Conservation (phyloP, 1,140 invertebrate species). For the Rhagoletis pomonella region DNA sequence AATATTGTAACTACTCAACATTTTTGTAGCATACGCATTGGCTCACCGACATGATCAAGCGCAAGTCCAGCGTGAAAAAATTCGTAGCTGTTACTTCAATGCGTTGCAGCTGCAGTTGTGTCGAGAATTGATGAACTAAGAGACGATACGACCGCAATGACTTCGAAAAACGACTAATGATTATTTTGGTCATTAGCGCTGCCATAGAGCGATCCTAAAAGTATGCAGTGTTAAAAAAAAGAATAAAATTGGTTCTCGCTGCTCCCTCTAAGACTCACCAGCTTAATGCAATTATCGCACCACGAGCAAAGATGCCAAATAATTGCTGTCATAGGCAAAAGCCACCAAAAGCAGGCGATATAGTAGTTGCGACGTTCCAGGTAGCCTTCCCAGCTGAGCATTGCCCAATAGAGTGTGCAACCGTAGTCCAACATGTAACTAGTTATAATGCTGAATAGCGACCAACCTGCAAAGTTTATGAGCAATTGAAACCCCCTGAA, state of each 20-base stretch:
- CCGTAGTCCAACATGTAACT: slow-evolving; percentile 55
- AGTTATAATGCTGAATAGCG: slow-evolving; percentile 44
- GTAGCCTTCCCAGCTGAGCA: slow-evolving; percentile 51
- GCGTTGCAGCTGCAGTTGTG: neutral
- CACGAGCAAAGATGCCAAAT: neutral
- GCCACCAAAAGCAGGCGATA: neutral
- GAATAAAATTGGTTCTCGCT: too few species aligned
- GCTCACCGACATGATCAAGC: slow-evolving; percentile 44
- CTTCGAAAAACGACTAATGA: neutral
- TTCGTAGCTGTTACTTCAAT: neutral
- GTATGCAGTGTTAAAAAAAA: neutral
- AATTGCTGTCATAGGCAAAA: neutral
- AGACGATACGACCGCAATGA: neutral
- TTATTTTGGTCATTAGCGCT: neutral
- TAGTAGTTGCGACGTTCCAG: neutral
- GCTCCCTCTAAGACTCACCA: neutral
- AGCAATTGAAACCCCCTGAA: neutral
- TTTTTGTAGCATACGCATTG: neutral
- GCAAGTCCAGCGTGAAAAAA: neutral
- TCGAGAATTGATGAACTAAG: neutral
- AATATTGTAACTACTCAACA: neutral
- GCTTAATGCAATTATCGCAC: slow-evolving; percentile 1
- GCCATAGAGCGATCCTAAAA: slow-evolving; percentile 1
- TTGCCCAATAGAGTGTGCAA: slow-evolving; percentile 55
- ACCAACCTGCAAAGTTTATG: slow-evolving; percentile 56